phyloP scores from a whole-genome alignment of 2,113 vertebrate genomes.

The Crotalus tigris region DNA sequence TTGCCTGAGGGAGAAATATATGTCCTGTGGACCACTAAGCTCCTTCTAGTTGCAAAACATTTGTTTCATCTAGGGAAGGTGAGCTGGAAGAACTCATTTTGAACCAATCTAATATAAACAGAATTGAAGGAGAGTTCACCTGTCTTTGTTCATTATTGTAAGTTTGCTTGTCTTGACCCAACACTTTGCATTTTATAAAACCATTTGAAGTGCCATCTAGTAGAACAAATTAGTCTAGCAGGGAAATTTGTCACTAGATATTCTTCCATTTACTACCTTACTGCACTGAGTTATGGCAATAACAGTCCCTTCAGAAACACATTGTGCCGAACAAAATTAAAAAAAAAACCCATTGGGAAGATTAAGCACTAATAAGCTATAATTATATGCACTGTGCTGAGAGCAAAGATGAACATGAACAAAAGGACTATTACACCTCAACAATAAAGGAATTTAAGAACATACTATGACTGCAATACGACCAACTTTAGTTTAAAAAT shows the following conservation, averaged over 20 bases:
- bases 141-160: neutral
- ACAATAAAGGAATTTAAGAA: conserved; percentile 35
- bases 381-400: conserved; percentile 44
- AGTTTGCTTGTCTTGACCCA: conserved; percentile 3
- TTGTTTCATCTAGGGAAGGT: neutral
- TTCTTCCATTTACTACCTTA: conserved; percentile 13
- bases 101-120: neutral
- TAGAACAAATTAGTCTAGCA: conserved; percentile 26
- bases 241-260: conserved; percentile 20
- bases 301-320: conserved; percentile 26
- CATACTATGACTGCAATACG: conserved; percentile 48
- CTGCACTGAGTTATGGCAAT: conserved; percentile 25
- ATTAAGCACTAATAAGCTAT: conserved; percentile 34
- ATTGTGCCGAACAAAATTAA: conserved; percentile 32
- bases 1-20: neutral
- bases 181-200: neutral
- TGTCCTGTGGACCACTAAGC: neutral
- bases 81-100: neutral
- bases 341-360: conserved; percentile 28
- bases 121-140: neutral
- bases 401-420: conserved; percentile 50
- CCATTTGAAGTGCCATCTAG: neutral
- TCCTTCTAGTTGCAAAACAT: neutral
- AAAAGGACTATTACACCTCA: conserved; percentile 51
- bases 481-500: conserved; percentile 60